Evolutionary conservation across 2,797 vertebrate genomes (phyloP).

Genomic region (Menidia menidia): DNA sequence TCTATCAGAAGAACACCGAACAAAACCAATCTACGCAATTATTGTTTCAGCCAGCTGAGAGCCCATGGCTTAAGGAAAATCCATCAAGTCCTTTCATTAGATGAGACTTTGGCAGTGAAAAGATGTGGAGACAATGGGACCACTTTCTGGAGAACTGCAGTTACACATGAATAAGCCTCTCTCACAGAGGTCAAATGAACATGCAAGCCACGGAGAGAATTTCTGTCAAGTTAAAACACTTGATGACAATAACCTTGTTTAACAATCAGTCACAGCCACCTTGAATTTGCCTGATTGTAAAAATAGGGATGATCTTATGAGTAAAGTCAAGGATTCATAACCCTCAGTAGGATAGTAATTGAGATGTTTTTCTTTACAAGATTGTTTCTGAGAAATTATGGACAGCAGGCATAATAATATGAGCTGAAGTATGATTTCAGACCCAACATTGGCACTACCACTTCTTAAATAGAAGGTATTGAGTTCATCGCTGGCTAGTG

Average conservation of each 20-base stretch:
- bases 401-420: background rate
- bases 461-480: background rate
- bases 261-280: too few relatives aligned
- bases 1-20: conserved; percentile 55
- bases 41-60: conserved; percentile 59
- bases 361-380: background rate
- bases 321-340: background rate
- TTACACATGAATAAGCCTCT: conserved; percentile 49
- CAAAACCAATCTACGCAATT: conserved; percentile 59
- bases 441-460: background rate
- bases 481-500: background rate
- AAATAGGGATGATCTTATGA: background rate
- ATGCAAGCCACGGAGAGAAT: conserved; percentile 42
- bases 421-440: background rate
- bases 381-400: background rate
- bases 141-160: conserved; percentile 49
- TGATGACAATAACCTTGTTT: conserved; percentile 17
- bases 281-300: background rate
- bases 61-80: conserved; percentile 63
- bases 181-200: conserved; percentile 57
- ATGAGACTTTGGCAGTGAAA: conserved; percentile 53
- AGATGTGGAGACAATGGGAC: conserved; percentile 59
- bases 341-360: background rate
- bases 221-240: conserved; percentile 38
- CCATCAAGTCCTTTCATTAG: conserved; percentile 72